Conservation (phyloP, 2,888 invertebrate genomes). For the Pinctada fucata region DNA sequence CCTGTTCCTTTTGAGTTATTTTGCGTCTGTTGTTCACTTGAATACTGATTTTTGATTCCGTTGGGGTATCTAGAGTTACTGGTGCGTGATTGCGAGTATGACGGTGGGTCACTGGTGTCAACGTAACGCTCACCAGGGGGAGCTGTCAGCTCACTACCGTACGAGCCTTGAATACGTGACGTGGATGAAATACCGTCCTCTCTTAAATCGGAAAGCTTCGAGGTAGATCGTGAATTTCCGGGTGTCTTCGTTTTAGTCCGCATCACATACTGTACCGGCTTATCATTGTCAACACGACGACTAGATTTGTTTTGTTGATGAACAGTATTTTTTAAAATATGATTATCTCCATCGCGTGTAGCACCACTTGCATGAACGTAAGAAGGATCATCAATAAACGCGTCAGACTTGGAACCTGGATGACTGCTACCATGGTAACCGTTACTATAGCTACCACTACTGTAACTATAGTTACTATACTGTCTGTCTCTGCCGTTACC, state of each 20-base stretch:
- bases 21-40: neutral
- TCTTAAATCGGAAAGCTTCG: neutral
- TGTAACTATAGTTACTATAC: neutral
- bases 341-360: neutral
- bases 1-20: neutral
- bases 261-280: slow-evolving; percentile 30
- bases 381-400: neutral
- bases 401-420: too few relatives aligned
- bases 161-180: neutral
- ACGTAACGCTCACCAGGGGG: neutral
- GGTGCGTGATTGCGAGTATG: neutral
- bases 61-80: neutral
- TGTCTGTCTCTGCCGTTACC: neutral
- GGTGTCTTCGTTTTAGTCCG: slow-evolving; percentile 12
- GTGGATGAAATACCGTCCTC: neutral
- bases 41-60: neutral
- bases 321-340: neutral
- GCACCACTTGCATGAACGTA: too few relatives aligned
- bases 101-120: neutral
- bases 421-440: too few relatives aligned
- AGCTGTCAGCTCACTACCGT: neutral
- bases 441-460: neutral
- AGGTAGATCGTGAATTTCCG: slow-evolving; percentile 17
- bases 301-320: neutral
- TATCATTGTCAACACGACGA: neutral